A percentile compares a stretch with the other conserved stretches of the same genome.
phyloP scores from a whole-genome alignment of 1,140 invertebrate genomes.

The Sminthurides bifidus region DNA sequence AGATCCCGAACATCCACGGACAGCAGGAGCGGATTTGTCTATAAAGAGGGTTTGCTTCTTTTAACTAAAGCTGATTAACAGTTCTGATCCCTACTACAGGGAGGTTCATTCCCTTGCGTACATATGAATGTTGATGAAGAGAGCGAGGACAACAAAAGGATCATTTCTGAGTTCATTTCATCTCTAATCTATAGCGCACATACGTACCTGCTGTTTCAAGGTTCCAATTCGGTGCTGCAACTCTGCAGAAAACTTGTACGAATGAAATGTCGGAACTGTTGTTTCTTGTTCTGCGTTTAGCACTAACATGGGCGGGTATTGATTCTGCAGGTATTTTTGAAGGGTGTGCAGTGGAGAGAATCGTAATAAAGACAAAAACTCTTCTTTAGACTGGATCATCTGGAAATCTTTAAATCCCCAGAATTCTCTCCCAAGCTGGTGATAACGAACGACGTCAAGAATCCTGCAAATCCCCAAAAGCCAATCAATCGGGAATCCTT shows the following conservation, averaged over 20 bases:
- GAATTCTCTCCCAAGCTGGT: conserved; percentile 95
- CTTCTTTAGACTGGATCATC: conserved; percentile 67
- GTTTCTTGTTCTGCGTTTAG: conserved; percentile 56
- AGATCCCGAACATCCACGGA: background rate
- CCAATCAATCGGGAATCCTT: too few species aligned
- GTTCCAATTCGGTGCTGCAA: conserved; percentile 44
- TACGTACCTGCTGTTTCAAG: conserved; percentile 36
- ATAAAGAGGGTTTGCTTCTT: too few species aligned
- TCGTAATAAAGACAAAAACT: conserved; percentile 77
- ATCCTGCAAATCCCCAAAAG: conserved; percentile 63
- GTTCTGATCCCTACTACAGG: background rate
- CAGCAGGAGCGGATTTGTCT: background rate
- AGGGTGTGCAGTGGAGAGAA: conserved; percentile 95
- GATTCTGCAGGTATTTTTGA: conserved; percentile 43
- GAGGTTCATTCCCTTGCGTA: too few species aligned
- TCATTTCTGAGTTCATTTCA: too few species aligned
- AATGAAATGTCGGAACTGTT: conserved; percentile 49
- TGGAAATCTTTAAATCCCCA: conserved; percentile 95
- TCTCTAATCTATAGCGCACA: background rate
- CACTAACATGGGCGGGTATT: conserved; percentile 49
- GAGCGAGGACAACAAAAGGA: too few species aligned
- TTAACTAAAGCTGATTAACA: background rate
- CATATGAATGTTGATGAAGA: too few species aligned
- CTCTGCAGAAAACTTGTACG: conserved; percentile 51
- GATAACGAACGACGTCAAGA: conserved; percentile 92